Base-by-base conservation (phyloP, 1,140 invertebrate genomes). In the Formica selysi region DNA sequence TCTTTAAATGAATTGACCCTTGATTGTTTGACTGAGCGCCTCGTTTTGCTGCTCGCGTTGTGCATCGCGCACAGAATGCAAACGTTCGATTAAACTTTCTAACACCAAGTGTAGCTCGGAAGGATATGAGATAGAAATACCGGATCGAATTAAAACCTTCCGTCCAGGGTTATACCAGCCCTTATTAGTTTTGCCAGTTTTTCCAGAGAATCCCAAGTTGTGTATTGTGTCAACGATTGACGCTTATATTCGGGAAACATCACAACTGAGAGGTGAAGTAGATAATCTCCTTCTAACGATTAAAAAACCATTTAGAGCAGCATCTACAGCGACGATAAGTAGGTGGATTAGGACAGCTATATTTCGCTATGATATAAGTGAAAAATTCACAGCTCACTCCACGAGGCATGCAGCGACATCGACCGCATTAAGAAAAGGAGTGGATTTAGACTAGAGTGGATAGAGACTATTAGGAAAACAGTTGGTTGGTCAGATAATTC, bases 321-420 rank as follows among this genome's bases (percentile, higher is more conserved):
- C 79, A 19, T 57, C 86, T 8, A 16, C 81, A 76, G 26, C 26
- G 5, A 62, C 59, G 13, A 61, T 61, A 62, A 3, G 26, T 5
- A 62, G 26, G 3, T 62, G 11, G 11, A 62, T 62, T 29, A 62
- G 0, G 26, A 10, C 6, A 29, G 59, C 59, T 4, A 22, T 62
- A 26, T 22, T 11, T 13, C 59, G 26, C 4, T 62, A 26, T 16
- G 11, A 11, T 5, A 62, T 62, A 62, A 80, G 80, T 36, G 44
- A 89, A n/a, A 87, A 88, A 29, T 48, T 61, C 81, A 11, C 86
- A 88, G 32, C 76, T 29, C 54, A 91, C 79, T 41, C 65, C 78
- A 36, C 91, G 3, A 67, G 64, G 41, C 64, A 92, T 70, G 86
- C 91, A 2, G 74, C 89, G 0, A 91, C 89, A 1, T 91, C 91